Evolutionary conservation across 2,888 invertebrate species (phyloP).

Genomic region (Plebejus melissa): DNA sequence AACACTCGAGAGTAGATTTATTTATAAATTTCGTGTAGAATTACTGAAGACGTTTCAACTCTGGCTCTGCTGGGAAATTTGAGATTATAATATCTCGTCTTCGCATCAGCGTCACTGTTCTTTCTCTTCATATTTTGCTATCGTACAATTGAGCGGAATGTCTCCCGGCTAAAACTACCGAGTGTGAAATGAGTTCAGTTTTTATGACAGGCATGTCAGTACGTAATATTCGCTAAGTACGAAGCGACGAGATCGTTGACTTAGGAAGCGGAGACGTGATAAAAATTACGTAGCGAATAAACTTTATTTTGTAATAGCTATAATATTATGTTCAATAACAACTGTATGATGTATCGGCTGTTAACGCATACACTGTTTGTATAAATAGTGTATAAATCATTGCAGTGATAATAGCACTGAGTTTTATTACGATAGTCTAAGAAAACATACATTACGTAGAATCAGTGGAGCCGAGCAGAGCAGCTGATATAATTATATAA

Average conservation of each 20-base stretch:
- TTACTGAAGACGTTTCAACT: background rate
- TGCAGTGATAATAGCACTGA: slow-evolving; percentile 11
- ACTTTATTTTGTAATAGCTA: background rate
- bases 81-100: background rate
- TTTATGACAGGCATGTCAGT: background rate
- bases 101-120: background rate
- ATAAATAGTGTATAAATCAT: slow-evolving; percentile 19
- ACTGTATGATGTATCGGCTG: background rate
- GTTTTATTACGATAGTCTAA: slow-evolving; percentile 23
- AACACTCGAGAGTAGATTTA: slow-evolving; percentile 14
- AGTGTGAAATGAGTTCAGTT: slow-evolving; percentile 20
- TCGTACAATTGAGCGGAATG: background rate
- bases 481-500: slow-evolving; percentile 42
- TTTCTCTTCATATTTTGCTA: background rate
- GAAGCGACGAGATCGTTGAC: background rate
- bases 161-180: slow-evolving; percentile 2
- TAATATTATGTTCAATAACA: background rate
- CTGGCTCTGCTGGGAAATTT: background rate
- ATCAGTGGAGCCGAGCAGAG: slow-evolving; percentile 36
- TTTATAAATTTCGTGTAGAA: slow-evolving; percentile 2
- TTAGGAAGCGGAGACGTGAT: background rate
- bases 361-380: background rate
- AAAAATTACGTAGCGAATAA: background rate
- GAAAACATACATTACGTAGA: slow-evolving; percentile 38
- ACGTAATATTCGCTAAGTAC: background rate